A percentile compares a stretch with the other conserved stretches of the same genome.
These are phyloP conservation scores for Brachyopa scutellaris DNA, from an alignment of 2,888 invertebrate genomes.

Conservation along the genomic window DNA sequence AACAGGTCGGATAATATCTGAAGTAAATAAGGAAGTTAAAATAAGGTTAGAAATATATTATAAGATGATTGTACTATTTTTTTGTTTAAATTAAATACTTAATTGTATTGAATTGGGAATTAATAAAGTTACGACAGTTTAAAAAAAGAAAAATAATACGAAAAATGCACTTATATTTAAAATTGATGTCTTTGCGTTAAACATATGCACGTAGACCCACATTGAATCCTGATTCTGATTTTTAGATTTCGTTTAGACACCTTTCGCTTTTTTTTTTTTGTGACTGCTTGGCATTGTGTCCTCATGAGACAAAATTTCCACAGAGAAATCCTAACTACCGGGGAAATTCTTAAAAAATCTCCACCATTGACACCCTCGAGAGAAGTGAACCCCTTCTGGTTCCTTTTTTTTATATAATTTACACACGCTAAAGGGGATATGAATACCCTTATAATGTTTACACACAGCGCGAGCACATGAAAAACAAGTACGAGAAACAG, in stretches of 20 bases:
- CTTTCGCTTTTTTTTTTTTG: constrained; percentile 18
- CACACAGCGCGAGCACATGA: too few relatives aligned
- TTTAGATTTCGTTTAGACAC: constrained; percentile 34
- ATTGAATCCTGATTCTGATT: constrained; percentile 26
- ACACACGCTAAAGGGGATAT: too few relatives aligned
- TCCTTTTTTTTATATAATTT: too few relatives aligned
- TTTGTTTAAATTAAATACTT: constrained; percentile 3
- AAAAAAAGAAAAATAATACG: not conserved
- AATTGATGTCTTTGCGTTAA: constrained; percentile 17
- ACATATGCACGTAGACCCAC: constrained; percentile 24
- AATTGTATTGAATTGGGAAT: constrained; percentile 12
- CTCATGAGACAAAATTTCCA: too few relatives aligned
- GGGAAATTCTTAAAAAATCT: too few relatives aligned
- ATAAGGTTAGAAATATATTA: constrained; percentile 36
- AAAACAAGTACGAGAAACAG: too few relatives aligned
- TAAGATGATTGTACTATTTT: constrained; percentile 48
- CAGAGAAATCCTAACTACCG: too few relatives aligned
- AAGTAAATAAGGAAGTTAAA: constrained; percentile 12
- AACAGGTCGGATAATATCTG: too few relatives aligned
- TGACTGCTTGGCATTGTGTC: too few relatives aligned
- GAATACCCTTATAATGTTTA: too few relatives aligned
- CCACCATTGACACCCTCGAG: too few relatives aligned
- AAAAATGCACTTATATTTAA: not conserved
- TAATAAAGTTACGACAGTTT: constrained; percentile 10
- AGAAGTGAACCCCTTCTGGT: too few relatives aligned